Evolutionary conservation across 2,888 invertebrate species (phyloP), one percentile per base, ranked within the genome.

Genomic region (Eupithecia exiguata): DNA sequence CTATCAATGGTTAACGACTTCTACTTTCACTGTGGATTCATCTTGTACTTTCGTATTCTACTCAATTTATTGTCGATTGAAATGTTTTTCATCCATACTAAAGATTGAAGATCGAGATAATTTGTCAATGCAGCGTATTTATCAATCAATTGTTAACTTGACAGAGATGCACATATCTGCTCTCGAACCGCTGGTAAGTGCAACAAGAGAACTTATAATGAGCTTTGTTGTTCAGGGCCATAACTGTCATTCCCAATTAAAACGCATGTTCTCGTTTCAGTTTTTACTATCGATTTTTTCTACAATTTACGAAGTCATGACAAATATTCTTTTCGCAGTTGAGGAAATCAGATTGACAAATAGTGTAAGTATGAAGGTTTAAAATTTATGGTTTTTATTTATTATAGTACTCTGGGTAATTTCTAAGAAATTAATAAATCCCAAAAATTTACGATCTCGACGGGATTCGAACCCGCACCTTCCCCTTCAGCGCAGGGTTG

Each of bases 121-220:
- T 65, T 65, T 65, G 35, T n/a, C n/a, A 40, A 21, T 65, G 65
- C 38, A 40, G 21, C n/a, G 21, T 40, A 21, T 38, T 38, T 65
- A 65, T 12, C 36, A 40, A 38, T 38, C 38, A 12, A 65, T 65
- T 21, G 65, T 36, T 38, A 38, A 40, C 38, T 65, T 65, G 38
- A 38, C 69, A 1, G 53, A 69, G 69, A 72, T 69, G 36, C 40
- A 65, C n/a, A 65, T 25, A 65, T 65, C 65, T 38, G 65, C 14
- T 21, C 40, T 65, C 0, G 21, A 21, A 25, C 38, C 38, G 3
- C 12, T 38, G 65, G 65, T 65, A 38, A 65, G 65, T 14, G 10
- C n/a, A 65, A 65, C 18, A 36, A 61, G 7, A 21, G n/a, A 21
- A 21, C 53, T 10, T 53, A 4, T 4, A 30, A 30, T 21, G 21